Evolutionary conservation across 2,113 vertebrate genomes (phyloP), one percentile per base, ranked within the genome.

Genomic region (Antennarius striatus): DNA sequence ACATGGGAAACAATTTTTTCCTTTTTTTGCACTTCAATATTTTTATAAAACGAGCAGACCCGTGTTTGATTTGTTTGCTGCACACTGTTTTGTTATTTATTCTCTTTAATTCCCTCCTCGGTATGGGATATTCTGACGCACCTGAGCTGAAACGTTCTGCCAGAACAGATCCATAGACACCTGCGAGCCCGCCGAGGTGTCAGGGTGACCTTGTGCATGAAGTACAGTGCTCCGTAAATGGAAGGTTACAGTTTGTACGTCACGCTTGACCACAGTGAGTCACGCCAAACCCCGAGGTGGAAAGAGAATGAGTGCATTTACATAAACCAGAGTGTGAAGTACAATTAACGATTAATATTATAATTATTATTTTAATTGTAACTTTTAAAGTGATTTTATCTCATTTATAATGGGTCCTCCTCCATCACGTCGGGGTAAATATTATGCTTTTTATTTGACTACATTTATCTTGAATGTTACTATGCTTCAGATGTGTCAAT

Each of bases 181-280:
- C 22, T 17, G 30, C 16, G 45, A 75, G 64, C 40, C 39, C 29
- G 5, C 0, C 5, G 3, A 60, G 42, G 17, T 17, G 68, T 63
- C 64, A 17, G 15, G 48, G 16, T 48, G 39, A 77, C 75, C 62
- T 57, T 36, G 55, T 68, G 10, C 10, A 52, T 39, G 65, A 10
- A 62, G 65, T 63, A 40, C 45, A 77, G 54, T 12, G 63, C 46
- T 71, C n/a, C 54, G 58, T 68, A 68, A 74, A 58, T 58, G 51
- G 49, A 65, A 67, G 61, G 56, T 62, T 63, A 52, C 65, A 55
- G 30, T 17, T 68, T 5, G 9, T 29, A 16, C 15, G 7, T 16
- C 46, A 28, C 10, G 51, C 45, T 40, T 64, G 54, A 68, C 45
- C 22, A 4, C 13, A 17, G 36, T 57, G 53, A 54, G 16, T 14